Evolutionary conservation across 2,888 invertebrate species (phyloP).

Genomic region (Limenitis arthemis): DNA sequence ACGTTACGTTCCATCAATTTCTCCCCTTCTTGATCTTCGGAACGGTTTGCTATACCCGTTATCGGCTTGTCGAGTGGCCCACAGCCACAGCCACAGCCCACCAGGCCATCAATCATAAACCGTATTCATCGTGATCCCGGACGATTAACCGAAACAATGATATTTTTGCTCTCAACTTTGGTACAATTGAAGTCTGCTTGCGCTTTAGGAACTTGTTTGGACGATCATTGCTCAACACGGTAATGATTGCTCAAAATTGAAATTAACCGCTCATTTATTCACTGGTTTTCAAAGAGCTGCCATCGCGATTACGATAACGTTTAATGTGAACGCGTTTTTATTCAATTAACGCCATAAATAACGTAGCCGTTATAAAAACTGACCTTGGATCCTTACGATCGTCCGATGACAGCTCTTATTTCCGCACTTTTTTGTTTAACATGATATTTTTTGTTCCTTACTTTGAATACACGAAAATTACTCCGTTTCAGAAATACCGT

Average conservation of each 20-base stretch:
- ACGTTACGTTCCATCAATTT: slow-evolving; percentile 37
- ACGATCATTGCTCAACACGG: slow-evolving; percentile 17
- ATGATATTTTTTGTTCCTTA: slow-evolving; percentile 30
- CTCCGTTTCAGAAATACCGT: not conserved
- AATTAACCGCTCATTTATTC: slow-evolving; percentile 9
- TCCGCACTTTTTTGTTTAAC: slow-evolving; percentile 34
- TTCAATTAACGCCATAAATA: not conserved
- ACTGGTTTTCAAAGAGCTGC: slow-evolving; percentile 13
- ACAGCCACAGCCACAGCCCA: no score
- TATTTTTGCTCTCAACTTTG: slow-evolving; percentile 37
- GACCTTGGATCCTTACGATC: not conserved
- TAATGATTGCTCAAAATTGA: slow-evolving; percentile 13
- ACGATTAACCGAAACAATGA: slow-evolving; percentile 51
- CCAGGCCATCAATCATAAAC: slow-evolving; percentile 53
- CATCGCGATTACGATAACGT: slow-evolving; percentile 2
- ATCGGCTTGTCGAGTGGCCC: slow-evolving; percentile 51
- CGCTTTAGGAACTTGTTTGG: slow-evolving; percentile 22
- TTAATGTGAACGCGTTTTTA: not conserved
- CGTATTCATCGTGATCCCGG: slow-evolving; percentile 42
- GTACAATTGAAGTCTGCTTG: slow-evolving; percentile 29
- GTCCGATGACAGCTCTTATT: slow-evolving; percentile 24
- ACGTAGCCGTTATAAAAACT: not conserved
- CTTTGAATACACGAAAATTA: slow-evolving; percentile 29
- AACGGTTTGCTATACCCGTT: slow-evolving; percentile 48
- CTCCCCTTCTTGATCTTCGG: slow-evolving; percentile 48